Base-by-base conservation (phyloP, 2,797 vertebrate genomes). In the Scomberomorus guttatus region DNA sequence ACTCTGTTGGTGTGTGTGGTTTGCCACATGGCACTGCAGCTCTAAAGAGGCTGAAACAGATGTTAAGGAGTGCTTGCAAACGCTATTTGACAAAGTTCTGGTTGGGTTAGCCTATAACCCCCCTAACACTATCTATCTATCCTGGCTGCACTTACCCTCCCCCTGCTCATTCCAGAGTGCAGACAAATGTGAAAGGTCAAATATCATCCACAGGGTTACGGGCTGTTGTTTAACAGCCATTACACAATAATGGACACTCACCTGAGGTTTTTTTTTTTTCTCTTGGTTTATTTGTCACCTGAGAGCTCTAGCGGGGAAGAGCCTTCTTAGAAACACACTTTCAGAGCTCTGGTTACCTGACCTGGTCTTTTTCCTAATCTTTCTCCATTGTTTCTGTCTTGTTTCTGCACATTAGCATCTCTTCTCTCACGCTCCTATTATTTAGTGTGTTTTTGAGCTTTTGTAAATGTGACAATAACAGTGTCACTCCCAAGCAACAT, bases 161-260 rank as follows among this genome's bases (percentile, higher is more conserved):
- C 72, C 75, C 70, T 15, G 4, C 52, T 39, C 66, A 64, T 75
- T 84, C 64, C 76, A 78, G 63, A 78, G 75, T 82, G 56, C 52
- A 84, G 73, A 77, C 72, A 64, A 80, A 84, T 85, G 62, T 88
- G 79, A 90, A 88, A 88, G 80, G 86, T 89, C 82, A 88, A 39
- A 82, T 87, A 83, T 89, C 90, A 78, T 66, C 62, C 80, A 79
- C 63, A 12, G 81, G 58, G 68, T 83, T 54, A 57, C 27, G 2
- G 58, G 61, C 81, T 86, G 85, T 90, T 87, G 80, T 89, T 88
- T 80, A 84, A 79, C 80, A 57, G 57, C 62, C 58, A 62, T 80
- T 79, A 83, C 75, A 58, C 67, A 46, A 67, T 76, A 80, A 72
- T 77, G 58, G 79, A 84, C 66, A 51, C 56, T 61, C 68, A 67